Percentiles rank a stretch among this genome's conserved stretches.
phyloP scores from a whole-genome alignment of 2,888 invertebrate genomes.

The Euphydryas editha region DNA sequence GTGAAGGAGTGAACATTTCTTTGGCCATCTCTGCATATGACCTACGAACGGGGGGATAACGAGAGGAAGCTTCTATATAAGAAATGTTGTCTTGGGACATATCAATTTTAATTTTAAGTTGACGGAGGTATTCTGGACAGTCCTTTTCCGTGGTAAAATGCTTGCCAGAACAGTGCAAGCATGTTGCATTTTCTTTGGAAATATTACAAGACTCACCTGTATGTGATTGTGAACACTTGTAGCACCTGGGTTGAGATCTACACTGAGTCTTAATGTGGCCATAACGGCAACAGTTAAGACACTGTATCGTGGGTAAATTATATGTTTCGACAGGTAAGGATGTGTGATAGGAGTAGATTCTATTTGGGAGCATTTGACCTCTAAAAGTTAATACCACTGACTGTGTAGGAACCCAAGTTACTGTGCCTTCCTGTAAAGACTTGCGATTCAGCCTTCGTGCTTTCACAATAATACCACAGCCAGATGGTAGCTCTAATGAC shows the following conservation, averaged over 20 bases:
- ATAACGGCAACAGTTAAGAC: constrained; percentile 41
- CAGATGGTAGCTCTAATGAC: no score
- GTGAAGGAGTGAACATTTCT: no score
- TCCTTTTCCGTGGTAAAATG: constrained; percentile 22
- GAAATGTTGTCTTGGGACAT: constrained; percentile 41
- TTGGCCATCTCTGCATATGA: constrained; percentile 22
- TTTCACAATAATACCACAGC: no score
- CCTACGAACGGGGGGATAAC: constrained; percentile 15
- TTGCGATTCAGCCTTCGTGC: no score
- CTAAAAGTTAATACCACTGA: constrained; percentile 19
- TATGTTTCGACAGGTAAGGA: constrained; percentile 33
- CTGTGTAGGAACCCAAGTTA: constrained; percentile 19
- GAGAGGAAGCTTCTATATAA: constrained; percentile 35
- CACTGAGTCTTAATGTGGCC: constrained; percentile 42
- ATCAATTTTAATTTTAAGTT: constrained; percentile 37
- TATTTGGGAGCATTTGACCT: constrained; percentile 16
- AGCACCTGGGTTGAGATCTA: no score
- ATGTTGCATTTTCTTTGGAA: no score
- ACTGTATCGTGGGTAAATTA: constrained; percentile 35
- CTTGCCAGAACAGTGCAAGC: no score
- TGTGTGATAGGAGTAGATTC: constrained; percentile 24
- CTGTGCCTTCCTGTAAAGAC: background rate
- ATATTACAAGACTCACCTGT: no score
- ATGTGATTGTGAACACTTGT: no score
- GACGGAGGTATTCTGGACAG: constrained; percentile 39